Conservation (phyloP, 2,888 invertebrate genomes). For the Drosophila hawaiiensis region DNA sequence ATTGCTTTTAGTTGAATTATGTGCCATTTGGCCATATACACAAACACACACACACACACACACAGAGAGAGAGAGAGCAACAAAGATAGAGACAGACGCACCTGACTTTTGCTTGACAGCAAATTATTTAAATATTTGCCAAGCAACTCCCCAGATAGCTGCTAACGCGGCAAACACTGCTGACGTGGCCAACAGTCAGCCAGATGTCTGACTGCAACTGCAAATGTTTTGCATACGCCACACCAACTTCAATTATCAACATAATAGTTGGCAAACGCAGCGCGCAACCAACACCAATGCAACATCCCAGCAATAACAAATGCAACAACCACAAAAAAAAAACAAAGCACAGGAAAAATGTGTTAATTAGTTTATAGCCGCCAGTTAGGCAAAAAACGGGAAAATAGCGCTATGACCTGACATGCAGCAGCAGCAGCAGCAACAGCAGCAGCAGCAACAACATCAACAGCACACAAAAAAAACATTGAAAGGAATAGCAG, state of each 20-base stretch:
- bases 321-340: conserved; percentile 16
- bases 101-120: conserved; percentile 37
- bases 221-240: conserved; percentile 49
- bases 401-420: conserved; percentile 40
- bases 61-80: neutral
- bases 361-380: conserved; percentile 65
- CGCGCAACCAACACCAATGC: conserved; percentile 26
- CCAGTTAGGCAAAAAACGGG: conserved; percentile 51
- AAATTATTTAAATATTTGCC: conserved; percentile 72
- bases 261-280: conserved; percentile 47
- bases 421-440: conserved; percentile 21
- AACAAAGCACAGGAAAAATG: conserved; percentile 33
- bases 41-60: conserved; percentile 4
- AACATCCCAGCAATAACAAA: conserved; percentile 25
- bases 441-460: conserved; percentile 3
- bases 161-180: conserved; percentile 1
- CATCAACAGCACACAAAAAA: neutral
- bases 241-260: conserved; percentile 46
- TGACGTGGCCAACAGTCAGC: conserved; percentile 10
- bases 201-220: conserved; percentile 9
- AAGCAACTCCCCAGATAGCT: conserved; percentile 34
- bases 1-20: conserved; percentile 72
- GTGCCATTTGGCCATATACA: conserved; percentile 40
- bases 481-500: conserved; percentile 2
- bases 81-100: neutral